Evolutionary conservation across 2,113 vertebrate species (phyloP).

Genomic region (Struthidea cinerea): DNA sequence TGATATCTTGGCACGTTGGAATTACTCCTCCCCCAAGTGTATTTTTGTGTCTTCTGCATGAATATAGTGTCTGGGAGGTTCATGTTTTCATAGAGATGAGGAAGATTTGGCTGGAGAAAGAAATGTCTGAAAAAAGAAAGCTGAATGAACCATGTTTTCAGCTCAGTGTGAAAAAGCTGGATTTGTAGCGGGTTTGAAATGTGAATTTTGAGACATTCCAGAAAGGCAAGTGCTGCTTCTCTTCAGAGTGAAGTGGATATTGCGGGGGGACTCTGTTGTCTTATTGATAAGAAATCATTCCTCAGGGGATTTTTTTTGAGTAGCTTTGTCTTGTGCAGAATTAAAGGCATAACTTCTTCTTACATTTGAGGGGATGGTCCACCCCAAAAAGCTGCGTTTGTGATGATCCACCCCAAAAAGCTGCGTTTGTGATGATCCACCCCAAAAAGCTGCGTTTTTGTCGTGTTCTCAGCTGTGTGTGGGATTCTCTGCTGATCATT

Average conservation of each 20-base stretch:
- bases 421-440: background rate
- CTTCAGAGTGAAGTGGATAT: background rate
- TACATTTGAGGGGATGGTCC: fast-evolving
- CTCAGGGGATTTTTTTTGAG: background rate
- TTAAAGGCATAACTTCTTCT: background rate
- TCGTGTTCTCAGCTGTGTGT: background rate
- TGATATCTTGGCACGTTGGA: background rate
- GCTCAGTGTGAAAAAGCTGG: background rate
- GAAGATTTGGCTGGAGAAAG: background rate
- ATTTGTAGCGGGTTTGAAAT: background rate
- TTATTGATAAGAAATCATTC: background rate
- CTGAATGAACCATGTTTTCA: background rate
- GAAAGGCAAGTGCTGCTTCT: background rate
- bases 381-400: background rate
- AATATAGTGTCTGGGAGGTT: background rate
- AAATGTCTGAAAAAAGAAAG: background rate
- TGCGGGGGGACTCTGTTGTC: background rate
- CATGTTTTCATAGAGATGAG: background rate
- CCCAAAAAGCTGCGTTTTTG: background rate
- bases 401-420: background rate
- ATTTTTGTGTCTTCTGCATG: background rate
- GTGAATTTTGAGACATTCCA: background rate
- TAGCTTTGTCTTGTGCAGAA: background rate
- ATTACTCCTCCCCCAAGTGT: background rate
- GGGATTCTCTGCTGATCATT: background rate